A percentile compares a stretch with the other conserved stretches of the same genome.
These are phyloP conservation scores for Seira musarum DNA, from an alignment of 2,888 invertebrate species.

Conservation along the genomic window DNA sequence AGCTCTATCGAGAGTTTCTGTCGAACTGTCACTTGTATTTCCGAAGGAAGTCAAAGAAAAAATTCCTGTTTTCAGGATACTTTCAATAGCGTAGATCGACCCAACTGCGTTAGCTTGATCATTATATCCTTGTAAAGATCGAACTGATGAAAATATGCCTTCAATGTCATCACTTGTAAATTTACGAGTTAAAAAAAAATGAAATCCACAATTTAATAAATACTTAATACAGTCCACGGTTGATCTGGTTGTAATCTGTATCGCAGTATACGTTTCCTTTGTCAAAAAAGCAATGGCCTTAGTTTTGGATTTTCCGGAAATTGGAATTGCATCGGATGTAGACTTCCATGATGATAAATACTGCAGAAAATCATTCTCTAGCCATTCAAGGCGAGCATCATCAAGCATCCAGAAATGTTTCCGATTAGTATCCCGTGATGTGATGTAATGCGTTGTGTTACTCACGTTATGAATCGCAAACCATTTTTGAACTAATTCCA, in stretches of 20 bases:
- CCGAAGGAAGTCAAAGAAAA: conserved; percentile 20
- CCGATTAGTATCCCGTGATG: conserved; percentile 5
- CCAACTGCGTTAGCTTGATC: conserved; percentile 38
- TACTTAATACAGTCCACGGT: conserved; percentile 39
- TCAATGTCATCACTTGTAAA: conserved; percentile 48
- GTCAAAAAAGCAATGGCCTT: conserved; percentile 35
- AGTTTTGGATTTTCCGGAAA: conserved; percentile 14
- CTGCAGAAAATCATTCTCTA: conserved; percentile 34
- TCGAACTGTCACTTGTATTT: neutral
- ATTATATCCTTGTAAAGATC: conserved; percentile 29
- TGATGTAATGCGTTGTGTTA: conserved; percentile 27
- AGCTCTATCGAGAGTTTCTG: neutral
- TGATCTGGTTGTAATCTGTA: conserved; percentile 33
- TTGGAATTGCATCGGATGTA: conserved; percentile 5
- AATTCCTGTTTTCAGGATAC: conserved; percentile 38
- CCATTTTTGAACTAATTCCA: conserved; percentile 42
- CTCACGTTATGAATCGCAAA: conserved; percentile 38
- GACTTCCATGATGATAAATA: conserved; percentile 39
- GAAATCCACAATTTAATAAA: conserved; percentile 29
- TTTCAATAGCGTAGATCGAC: conserved; percentile 35
- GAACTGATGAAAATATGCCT: conserved; percentile 34
- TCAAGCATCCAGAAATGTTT: conserved; percentile 22
- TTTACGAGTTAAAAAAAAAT: conserved; percentile 37
- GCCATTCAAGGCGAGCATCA: conserved; percentile 36
- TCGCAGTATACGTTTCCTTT: conserved; percentile 35